phyloP scores from a whole-genome alignment of 2,113 vertebrate species.

The Syngnathus scovelli region DNA sequence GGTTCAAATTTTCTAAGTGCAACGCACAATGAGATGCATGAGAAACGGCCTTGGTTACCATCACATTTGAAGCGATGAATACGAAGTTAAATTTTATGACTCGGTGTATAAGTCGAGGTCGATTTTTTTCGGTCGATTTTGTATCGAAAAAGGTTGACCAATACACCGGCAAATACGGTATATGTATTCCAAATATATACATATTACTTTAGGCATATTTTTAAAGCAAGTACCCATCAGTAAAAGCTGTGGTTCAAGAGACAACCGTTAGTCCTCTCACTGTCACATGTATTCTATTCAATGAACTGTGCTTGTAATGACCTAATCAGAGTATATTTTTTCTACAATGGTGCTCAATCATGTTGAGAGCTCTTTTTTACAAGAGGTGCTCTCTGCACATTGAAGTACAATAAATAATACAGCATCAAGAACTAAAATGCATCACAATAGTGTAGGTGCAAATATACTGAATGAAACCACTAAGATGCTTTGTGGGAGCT shows the following conservation, averaged over 20 bases:
- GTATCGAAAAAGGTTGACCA: no score
- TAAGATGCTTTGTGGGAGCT: background rate
- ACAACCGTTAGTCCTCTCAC: slow-evolving; percentile 30
- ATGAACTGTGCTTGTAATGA: slow-evolving; percentile 32
- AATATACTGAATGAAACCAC: background rate
- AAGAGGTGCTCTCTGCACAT: background rate
- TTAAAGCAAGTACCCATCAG: slow-evolving; percentile 6
- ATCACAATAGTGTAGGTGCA: background rate
- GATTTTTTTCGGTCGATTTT: no score
- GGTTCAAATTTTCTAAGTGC: no score
- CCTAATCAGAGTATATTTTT: slow-evolving; percentile 35
- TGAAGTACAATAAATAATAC: background rate
- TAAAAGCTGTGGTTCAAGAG: slow-evolving; percentile 21
- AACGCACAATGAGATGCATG: no score
- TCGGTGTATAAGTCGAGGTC: no score
- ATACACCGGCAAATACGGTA: no score
- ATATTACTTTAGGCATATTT: slow-evolving; percentile 6
- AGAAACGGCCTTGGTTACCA: no score
- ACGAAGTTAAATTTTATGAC: no score
- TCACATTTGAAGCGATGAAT: no score
- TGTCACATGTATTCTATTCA: slow-evolving; percentile 36
- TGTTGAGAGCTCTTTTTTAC: background rate
- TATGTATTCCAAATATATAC: slow-evolving; percentile 12
- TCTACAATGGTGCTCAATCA: slow-evolving; percentile 25
- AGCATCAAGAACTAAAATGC: background rate